These are phyloP conservation scores for Papilio polyxenes DNA, from an alignment of 1,140 invertebrate species.

Conservation along the genomic window DNA sequence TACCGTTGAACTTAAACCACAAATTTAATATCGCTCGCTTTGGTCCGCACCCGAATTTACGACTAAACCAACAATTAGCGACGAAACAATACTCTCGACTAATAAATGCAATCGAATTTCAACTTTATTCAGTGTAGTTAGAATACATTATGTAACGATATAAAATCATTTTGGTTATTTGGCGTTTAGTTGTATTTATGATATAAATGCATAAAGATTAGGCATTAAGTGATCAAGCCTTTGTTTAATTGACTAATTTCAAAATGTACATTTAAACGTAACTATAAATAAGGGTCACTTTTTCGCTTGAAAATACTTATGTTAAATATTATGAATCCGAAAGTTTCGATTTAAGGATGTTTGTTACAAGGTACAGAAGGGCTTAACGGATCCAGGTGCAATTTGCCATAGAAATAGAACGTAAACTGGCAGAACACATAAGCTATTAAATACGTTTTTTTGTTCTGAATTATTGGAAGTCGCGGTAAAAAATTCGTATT, in stretches of 20 bases:
- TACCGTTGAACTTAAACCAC: constrained; percentile 46
- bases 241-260: neutral
- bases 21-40: constrained; percentile 44
- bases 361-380: too few relatives aligned
- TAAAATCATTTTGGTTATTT: constrained; percentile 32
- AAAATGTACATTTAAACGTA: neutral
- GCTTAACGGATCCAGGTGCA: too few relatives aligned
- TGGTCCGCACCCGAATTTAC: constrained; percentile 43
- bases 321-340: too few relatives aligned
- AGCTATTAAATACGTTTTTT: too few relatives aligned
- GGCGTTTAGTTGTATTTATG: constrained; percentile 39
- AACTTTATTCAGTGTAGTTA: neutral
- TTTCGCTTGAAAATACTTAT: too few relatives aligned
- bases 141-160: neutral
- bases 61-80: constrained; percentile 53
- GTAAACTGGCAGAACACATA: too few relatives aligned
- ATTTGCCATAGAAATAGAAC: too few relatives aligned
- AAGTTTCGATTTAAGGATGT: too few relatives aligned
- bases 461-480: too few relatives aligned
- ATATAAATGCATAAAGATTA: constrained; percentile 38
- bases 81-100: constrained; percentile 40
- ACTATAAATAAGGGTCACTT: too few relatives aligned
- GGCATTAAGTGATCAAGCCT: neutral
- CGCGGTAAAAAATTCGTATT: too few relatives aligned
- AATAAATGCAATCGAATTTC: constrained; percentile 39